Base-by-base conservation (phyloP, 1,140 invertebrate genomes). In the Drosophila burlai region DNA sequence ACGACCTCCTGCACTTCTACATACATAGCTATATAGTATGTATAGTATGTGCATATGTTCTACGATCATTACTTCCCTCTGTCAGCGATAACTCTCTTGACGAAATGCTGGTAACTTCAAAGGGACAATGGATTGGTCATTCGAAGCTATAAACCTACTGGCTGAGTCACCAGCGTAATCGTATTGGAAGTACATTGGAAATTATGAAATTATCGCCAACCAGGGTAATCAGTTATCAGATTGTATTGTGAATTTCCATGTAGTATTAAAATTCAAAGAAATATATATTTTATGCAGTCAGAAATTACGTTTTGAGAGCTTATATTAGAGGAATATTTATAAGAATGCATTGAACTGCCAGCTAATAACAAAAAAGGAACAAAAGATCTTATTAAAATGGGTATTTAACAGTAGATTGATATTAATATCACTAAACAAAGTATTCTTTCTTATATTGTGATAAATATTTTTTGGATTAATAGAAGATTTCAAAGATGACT, bases 71-170 rank as follows among this genome's bases (percentile, higher is more conserved):
- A 40, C 13, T 68, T 49, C 59, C 26, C 34, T 24, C n/a, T 13
- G 38, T 40, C 36, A 50, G 31, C 71, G 71, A 73, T 74, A 74
- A 73, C 45, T 72, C 52, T 26, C 54, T 72, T 73, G 66, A 72
- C 66, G 31, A 73, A 72, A 72, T 31, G 36, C 36, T 58, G 36
- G 66, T 55, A 24, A 72, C 59, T 18, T 29, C n/a, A 9, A 45
- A 68, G 24, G 63, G 29, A 38, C 26, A 50, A 66, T 66, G 46
- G 13, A 11, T 69, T 36, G 38, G 38, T 40, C 13, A 18, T 40
- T 6, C 24, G 26, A 13, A n/a, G 64, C 34, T 16, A 54, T 38
- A 68, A 68, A 43, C 36, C 24, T 26, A 11, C 3, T 38, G 36
- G 31, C 18, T 69, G 67, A 69, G 47, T 69, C 64, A 68, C 15